Percentiles rank a stretch among this genome's conserved stretches.
These are phyloP conservation scores for Lasioglossum figueresi DNA, from an alignment of 2,888 invertebrate species.

Conservation along the genomic window DNA sequence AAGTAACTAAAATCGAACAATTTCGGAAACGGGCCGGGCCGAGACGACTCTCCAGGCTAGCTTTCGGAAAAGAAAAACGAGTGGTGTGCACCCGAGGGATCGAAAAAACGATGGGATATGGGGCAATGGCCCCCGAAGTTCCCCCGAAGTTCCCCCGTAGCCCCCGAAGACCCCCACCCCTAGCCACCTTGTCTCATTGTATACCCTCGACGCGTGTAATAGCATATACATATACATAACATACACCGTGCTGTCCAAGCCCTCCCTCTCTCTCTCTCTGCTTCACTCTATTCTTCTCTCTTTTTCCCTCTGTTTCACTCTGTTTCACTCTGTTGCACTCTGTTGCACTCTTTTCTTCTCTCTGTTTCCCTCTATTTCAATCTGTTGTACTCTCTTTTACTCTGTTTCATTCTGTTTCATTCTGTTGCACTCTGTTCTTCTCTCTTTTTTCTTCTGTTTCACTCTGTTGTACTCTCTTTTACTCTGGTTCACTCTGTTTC, in stretches of 20 bases:
- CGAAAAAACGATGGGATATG: constrained; percentile 62
- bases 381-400: no score
- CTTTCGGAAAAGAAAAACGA: constrained; percentile 47
- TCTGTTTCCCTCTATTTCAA: neutral
- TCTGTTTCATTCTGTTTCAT: neutral
- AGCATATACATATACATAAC: constrained; percentile 60
- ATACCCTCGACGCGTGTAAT: constrained; percentile 64
- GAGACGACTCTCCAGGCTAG: constrained; percentile 6
- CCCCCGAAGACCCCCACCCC: no score
- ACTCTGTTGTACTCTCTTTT: neutral
- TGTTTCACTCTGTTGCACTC: neutral
- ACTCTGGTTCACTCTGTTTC: no score
- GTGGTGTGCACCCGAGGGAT: constrained; percentile 45
- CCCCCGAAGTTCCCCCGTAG: no score
- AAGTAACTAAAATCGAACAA: constrained; percentile 29
- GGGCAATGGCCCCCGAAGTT: constrained; percentile 60
- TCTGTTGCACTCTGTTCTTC: neutral
- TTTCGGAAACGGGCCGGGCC: constrained; percentile 20
- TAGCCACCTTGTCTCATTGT: constrained; percentile 50
- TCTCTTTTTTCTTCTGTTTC: neutral
- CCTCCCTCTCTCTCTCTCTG: constrained; percentile 42
- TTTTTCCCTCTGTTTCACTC: no score
- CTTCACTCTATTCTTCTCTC: no score
- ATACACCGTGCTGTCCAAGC: constrained; percentile 65
- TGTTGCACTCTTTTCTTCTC: neutral